These are phyloP conservation scores for Eurystomus gularis DNA, from an alignment of 2,113 vertebrate genomes.

Conservation along the genomic window DNA sequence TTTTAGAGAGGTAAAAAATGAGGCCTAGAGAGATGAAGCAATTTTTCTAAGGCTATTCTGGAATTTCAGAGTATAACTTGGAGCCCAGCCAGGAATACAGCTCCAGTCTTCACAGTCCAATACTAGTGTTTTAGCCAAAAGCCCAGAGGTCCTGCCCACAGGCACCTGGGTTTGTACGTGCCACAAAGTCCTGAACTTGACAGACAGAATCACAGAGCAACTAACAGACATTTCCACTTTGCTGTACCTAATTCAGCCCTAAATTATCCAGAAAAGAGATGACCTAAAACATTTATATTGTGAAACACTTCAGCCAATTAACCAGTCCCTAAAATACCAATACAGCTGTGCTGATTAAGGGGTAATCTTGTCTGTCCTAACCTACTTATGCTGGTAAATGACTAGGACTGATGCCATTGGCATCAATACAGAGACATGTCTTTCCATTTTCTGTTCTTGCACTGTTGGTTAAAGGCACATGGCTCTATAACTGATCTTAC, in stretches of 20 bases:
- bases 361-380: not conserved
- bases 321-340: not conserved
- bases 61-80: not conserved
- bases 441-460: not conserved
- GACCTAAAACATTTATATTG: not conserved
- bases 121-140: not conserved
- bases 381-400: not conserved
- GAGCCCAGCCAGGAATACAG: not conserved
- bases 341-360: not conserved
- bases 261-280: not conserved
- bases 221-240: not conserved
- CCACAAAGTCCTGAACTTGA: not conserved
- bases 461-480: not conserved
- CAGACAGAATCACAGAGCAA: not conserved
- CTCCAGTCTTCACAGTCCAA: not conserved
- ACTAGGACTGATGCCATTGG: not conserved
- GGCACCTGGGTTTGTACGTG: rapidly evolving
- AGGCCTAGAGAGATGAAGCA: not conserved
- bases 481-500: not conserved
- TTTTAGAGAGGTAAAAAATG: not conserved
- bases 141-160: not conserved
- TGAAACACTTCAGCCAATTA: not conserved
- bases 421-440: not conserved
- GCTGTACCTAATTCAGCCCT: not conserved
- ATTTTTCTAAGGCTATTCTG: not conserved